Evolutionary conservation across 2,113 vertebrate genomes (phyloP).

Genomic region (Bolborhynchus lineola): DNA sequence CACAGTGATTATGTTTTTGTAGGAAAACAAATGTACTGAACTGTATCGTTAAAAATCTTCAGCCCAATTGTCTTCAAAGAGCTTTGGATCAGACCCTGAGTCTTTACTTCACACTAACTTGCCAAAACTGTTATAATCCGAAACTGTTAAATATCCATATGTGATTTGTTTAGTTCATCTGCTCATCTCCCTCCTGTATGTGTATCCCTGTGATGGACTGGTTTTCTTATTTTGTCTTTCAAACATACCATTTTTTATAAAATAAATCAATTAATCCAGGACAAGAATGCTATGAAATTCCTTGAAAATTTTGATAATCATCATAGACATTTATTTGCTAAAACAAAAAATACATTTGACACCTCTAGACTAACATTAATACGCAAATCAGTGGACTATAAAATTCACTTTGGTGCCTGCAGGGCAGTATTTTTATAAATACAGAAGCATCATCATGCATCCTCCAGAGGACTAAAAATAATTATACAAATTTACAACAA

Average conservation of each 20-base stretch:
- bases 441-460: slow-evolving; percentile 81
- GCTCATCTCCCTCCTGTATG: background rate
- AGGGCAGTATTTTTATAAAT: slow-evolving; percentile 84
- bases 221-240: background rate
- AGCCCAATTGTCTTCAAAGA: background rate
- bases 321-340: slow-evolving; percentile 50
- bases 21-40: background rate
- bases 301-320: slow-evolving; percentile 58
- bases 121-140: background rate
- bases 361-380: slow-evolving; percentile 69
- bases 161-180: background rate
- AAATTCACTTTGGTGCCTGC: slow-evolving; percentile 77
- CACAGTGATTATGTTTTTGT: background rate
- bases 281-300: background rate
- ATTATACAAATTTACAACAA: slow-evolving; percentile 82
- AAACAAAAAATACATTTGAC: slow-evolving; percentile 66
- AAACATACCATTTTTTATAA: background rate
- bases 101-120: background rate
- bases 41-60: background rate
- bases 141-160: background rate
- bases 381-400: slow-evolving; percentile 78
- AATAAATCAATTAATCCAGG: background rate
- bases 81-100: background rate
- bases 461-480: slow-evolving; percentile 83
- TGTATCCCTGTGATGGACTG: background rate